phyloP scores from a whole-genome alignment of 2,113 vertebrate genomes.

The Onychorhynchus coronatus region DNA sequence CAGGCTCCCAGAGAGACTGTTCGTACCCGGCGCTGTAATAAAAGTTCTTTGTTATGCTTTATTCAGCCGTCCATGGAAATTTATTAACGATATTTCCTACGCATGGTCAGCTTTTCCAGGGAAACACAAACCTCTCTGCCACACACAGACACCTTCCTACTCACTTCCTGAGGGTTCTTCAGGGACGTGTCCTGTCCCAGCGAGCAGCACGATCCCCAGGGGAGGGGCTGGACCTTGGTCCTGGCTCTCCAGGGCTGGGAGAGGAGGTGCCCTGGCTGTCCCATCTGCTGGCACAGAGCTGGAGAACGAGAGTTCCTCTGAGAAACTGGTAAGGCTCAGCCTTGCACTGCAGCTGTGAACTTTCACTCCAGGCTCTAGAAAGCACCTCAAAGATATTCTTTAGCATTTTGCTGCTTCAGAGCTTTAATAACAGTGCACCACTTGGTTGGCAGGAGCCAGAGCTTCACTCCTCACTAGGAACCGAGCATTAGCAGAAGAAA shows the following conservation, averaged over 20 bases:
- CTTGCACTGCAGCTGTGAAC: neutral
- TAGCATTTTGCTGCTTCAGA: conserved; percentile 8
- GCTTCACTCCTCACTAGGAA: neutral
- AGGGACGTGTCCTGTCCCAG: neutral
- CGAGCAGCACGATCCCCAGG: rapidly evolving
- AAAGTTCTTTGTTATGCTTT: no score
- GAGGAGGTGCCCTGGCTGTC: rapidly evolving
- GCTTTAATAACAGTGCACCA: neutral
- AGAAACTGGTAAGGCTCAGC: neutral
- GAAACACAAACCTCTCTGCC: neutral
- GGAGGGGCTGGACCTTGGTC: neutral
- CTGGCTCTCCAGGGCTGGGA: neutral
- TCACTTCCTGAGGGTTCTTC: neutral
- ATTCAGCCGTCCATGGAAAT: no score
- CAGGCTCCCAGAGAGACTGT: no score
- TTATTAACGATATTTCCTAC: no score
- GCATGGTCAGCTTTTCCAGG: neutral
- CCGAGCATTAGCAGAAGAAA: neutral
- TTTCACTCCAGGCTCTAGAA: neutral
- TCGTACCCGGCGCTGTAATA: no score
- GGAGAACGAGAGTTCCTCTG: neutral
- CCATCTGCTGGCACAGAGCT: neutral
- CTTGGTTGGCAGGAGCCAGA: neutral
- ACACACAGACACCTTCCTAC: neutral
- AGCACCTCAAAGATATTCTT: neutral